phyloP scores from a whole-genome alignment of 2,113 vertebrate species.

The Gobius niger region DNA sequence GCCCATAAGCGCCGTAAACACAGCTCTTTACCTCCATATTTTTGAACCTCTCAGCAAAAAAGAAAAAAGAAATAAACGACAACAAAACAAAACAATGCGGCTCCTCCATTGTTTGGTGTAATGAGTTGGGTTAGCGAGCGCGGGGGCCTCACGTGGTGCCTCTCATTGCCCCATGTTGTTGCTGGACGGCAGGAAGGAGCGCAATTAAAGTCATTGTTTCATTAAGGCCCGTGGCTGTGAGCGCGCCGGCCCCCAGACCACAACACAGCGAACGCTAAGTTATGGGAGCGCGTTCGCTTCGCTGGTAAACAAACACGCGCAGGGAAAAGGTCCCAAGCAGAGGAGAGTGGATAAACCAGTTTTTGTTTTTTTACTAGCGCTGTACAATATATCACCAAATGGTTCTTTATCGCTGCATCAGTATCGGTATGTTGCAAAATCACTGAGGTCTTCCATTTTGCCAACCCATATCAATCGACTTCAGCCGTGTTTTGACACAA shows the following conservation, averaged over 20 bases:
- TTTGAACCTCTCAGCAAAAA: constrained; percentile 37
- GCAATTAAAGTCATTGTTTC: constrained; percentile 67
- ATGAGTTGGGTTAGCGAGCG: constrained; percentile 50
- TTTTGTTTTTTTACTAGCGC: too few species aligned
- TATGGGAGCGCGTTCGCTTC: constrained; percentile 7
- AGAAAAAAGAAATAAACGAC: constrained; percentile 5
- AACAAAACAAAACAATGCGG: constrained; percentile 33
- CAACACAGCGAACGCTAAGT: constrained; percentile 29
- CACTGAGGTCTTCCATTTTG: too few species aligned
- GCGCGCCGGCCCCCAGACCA: constrained; percentile 36
- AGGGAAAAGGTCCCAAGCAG: constrained; percentile 20
- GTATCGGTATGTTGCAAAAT: too few species aligned
- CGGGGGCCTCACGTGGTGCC: constrained; percentile 35
- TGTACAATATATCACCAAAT: too few species aligned
- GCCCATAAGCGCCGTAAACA: constrained; percentile 51
- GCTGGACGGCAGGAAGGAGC: constrained; percentile 40
- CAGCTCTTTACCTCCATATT: constrained; percentile 27
- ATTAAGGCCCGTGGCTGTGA: constrained; percentile 40
- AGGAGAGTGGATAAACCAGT: neutral
- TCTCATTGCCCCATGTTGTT: constrained; percentile 52
- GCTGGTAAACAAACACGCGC: constrained; percentile 15
- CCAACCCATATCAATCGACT: too few species aligned
- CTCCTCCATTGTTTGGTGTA: constrained; percentile 57
- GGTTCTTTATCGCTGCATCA: too few species aligned
- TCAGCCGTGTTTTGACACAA: too few species aligned